Base-by-base conservation (phyloP, 2,113 vertebrate species). In the Cyphomyrus plagiostoma region DNA sequence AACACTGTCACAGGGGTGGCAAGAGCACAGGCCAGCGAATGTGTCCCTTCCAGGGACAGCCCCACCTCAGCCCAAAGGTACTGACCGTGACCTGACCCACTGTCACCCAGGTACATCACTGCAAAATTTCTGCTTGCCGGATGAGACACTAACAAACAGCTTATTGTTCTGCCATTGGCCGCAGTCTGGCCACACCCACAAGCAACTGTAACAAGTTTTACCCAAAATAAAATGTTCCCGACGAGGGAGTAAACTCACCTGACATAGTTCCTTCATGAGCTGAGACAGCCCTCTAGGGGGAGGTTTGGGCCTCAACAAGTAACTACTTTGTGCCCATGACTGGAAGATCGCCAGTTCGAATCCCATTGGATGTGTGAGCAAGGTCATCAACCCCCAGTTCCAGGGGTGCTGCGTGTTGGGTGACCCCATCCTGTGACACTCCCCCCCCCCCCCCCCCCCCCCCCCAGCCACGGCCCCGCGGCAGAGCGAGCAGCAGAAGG, bases 61-160 rank as follows among this genome's bases (percentile, higher is more conserved):
- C 21, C 82, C 1, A 4, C 82, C 39, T 49, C 86, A 52, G 86
- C 88, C 89, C 80, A 58, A 70, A 70, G 62, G 62, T 30, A 30
- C 70, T 89, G 92, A 92, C 90, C 90, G 80, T 91, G 85, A 84
- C 88, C 90, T 80, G 74, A 42, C 74, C 35, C 74, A 42, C 74
- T 77, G 26, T 19, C 70, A 77, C 70, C 70, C 1, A 77, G 30
- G 15, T 80, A 42, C 35, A 42, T 80, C 17, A 42, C 74, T 19
- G 35, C 42, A 42, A 39, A 19, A 19, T 42, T 26, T 50, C 83
- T 86, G 46, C 9, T 13, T 48, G 46, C 21, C 15, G 3, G 83
- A 50, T 13, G 48, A 49, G 19, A 13, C 46, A n/a, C 23, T 49
- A 50, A n/a, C 82, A 86, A 50, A n/a, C 1, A n/a, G 26, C 17